These are phyloP conservation scores for Gordius sp. DNA, from an alignment of 2,888 invertebrate species.

Conservation along the genomic window DNA sequence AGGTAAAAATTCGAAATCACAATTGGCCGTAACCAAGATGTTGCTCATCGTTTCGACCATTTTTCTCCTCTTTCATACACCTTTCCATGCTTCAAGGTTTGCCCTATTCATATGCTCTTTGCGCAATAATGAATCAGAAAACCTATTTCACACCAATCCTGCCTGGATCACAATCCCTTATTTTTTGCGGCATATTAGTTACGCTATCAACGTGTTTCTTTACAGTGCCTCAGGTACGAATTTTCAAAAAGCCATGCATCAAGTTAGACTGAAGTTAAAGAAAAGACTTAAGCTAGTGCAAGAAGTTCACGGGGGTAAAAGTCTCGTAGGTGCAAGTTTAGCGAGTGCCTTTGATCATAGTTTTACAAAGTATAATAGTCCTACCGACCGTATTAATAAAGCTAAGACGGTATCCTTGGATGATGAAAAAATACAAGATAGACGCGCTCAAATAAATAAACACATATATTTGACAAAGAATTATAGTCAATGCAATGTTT, in stretches of 20 bases:
- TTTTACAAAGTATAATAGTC: too few relatives aligned
- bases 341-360: too few relatives aligned
- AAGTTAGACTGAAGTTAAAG: not conserved
- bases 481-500: too few relatives aligned
- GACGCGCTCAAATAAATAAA: too few relatives aligned
- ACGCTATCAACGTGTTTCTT: conserved; percentile 6
- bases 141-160: not conserved
- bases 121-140: not conserved
- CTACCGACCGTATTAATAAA: too few relatives aligned
- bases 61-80: not conserved
- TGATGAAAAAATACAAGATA: too few relatives aligned
- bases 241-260: conserved; percentile 4
- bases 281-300: too few relatives aligned
- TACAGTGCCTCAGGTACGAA: conserved; percentile 11
- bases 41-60: conserved; percentile 12
- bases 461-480: too few relatives aligned
- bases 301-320: too few relatives aligned
- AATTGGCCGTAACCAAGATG: conserved; percentile 10
- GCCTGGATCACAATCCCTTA: not conserved
- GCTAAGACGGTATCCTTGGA: too few relatives aligned
- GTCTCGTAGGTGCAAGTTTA: too few relatives aligned
- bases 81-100: conserved; percentile 1
- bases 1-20: conserved; percentile 8
- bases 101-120: conserved; percentile 4
- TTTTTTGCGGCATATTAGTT: conserved; percentile 5